Evolutionary conservation across 1,140 invertebrate species (phyloP), one percentile per base, ranked within the genome.

Genomic region (Drosophila micromelanica): DNA sequence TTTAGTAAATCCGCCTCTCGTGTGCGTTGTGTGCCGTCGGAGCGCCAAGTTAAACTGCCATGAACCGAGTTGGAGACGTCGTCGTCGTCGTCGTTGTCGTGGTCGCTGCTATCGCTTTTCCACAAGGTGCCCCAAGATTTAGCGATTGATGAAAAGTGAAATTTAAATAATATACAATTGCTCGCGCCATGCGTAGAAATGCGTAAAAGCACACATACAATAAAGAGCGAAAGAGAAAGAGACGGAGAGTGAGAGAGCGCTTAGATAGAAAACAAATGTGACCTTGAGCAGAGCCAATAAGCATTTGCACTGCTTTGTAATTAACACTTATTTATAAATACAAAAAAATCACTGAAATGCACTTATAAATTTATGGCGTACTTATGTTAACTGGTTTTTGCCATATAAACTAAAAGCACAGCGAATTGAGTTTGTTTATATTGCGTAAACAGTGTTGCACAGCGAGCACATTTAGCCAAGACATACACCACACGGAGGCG

Each of bases 21-120:
- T 43, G 42, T 57, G 74, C 76, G 81, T 76, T 55, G 82, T 80
- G 59, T 65, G 73, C 76, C 71, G 48, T 68, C 78, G 82, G 46
- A 63, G 65, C 80, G 62, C 59, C 62, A 82, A 72, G 51, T 51
- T 86, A 78, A 86, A 86, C 82, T 86, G 82, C 82, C 82, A 70
- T 86, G 82, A 86, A 86, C 82, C 71, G 62, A 78, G 70, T 76
- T 59, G 48, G 48, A 63, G 60, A 51, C 71, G 65, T 15, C 38
- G 68, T n/a, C 37, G 45, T 20, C 27, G 59, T 23, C 57, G 43
- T 27, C 59, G 32, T 23, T 48, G 42, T 20, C 23, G 45, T 48
- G 9, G 12, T 11, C 12, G 32, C 35, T 37, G 62, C 70, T 81
- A 81, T 78, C 62, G 82, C 82, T 73, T 87, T 79, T 82, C 75